These are phyloP conservation scores for Ceratosolen fusciceps DNA, from an alignment of 1,140 invertebrate genomes.

Conservation along the genomic window DNA sequence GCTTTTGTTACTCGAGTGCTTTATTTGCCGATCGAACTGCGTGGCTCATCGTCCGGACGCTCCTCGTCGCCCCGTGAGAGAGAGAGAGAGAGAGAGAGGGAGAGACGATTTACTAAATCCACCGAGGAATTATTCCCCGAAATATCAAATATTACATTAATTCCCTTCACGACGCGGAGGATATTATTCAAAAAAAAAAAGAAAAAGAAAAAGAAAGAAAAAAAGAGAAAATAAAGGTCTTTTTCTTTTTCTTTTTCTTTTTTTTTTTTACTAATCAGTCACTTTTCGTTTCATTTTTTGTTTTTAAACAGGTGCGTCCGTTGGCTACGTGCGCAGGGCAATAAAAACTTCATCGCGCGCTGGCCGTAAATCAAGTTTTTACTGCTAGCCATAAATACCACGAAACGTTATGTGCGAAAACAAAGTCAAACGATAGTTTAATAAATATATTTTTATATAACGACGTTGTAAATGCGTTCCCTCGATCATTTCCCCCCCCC, in stretches of 20 bases:
- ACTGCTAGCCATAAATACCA: conserved; percentile 30
- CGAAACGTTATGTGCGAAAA: neutral
- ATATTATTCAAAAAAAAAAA: too few species aligned
- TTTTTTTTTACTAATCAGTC: neutral
- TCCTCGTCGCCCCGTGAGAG: too few species aligned
- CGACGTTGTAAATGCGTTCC: neutral
- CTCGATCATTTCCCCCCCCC: neutral
- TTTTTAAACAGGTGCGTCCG: neutral
- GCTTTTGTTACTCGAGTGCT: conserved; percentile 64
- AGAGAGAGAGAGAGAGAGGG: too few species aligned
- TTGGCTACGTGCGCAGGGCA: neutral
- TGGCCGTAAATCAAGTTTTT: conserved; percentile 38
- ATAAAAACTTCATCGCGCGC: conserved; percentile 6
- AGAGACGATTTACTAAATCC: too few species aligned
- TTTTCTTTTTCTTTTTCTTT: too few species aligned
- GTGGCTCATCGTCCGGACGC: neutral
- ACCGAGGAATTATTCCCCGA: too few species aligned
- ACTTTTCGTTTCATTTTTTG: neutral
- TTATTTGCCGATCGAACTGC: conserved; percentile 57
- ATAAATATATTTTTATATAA: conserved; percentile 29
- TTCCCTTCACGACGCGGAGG: too few species aligned
- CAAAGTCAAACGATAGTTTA: conserved; percentile 37
- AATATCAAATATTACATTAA: too few species aligned
- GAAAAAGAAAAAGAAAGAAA: too few species aligned
- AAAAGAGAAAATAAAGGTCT: too few species aligned